phyloP scores from a whole-genome alignment of 2,113 vertebrate species.

The Ornithorhynchus anatinus region DNA sequence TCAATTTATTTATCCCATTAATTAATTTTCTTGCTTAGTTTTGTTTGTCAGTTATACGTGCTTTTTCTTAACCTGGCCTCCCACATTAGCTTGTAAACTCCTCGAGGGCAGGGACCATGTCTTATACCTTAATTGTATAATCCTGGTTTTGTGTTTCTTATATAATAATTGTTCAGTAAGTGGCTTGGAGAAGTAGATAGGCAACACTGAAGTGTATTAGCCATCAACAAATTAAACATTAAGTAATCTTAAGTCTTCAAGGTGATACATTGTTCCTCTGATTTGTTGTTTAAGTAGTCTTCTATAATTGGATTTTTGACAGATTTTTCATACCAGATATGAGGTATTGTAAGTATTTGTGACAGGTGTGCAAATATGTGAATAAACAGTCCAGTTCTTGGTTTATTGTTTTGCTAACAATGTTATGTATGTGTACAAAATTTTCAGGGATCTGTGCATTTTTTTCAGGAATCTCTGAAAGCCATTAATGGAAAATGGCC shows the following conservation, averaged over 20 bases:
- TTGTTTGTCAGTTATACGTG: too few species aligned
- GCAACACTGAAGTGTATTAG: neutral
- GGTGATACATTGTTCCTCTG: neutral
- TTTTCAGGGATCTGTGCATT: slow-evolving; percentile 28
- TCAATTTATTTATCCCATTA: too few species aligned
- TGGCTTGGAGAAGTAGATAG: too few species aligned
- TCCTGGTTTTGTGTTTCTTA: too few species aligned
- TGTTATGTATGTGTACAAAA: slow-evolving; percentile 3
- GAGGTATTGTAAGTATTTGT: neutral
- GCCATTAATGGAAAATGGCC: neutral
- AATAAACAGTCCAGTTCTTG: neutral
- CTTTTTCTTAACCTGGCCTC: too few species aligned
- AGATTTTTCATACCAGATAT: neutral
- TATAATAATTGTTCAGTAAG: too few species aligned
- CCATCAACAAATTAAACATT: neutral
- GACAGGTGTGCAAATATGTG: neutral
- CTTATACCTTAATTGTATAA: too few species aligned
- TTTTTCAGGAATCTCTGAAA: slow-evolving; percentile 27
- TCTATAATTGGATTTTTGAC: neutral
- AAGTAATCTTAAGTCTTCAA: neutral
- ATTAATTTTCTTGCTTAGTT: too few species aligned
- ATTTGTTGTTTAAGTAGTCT: neutral
- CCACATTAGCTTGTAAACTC: too few species aligned
- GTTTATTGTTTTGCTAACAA: slow-evolving; percentile 32
- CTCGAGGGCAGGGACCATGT: too few species aligned